Percentiles rank a stretch among this genome's conserved stretches.
These are phyloP conservation scores for Eudemis profundana DNA, from an alignment of 2,888 invertebrate species.

Conservation along the genomic window DNA sequence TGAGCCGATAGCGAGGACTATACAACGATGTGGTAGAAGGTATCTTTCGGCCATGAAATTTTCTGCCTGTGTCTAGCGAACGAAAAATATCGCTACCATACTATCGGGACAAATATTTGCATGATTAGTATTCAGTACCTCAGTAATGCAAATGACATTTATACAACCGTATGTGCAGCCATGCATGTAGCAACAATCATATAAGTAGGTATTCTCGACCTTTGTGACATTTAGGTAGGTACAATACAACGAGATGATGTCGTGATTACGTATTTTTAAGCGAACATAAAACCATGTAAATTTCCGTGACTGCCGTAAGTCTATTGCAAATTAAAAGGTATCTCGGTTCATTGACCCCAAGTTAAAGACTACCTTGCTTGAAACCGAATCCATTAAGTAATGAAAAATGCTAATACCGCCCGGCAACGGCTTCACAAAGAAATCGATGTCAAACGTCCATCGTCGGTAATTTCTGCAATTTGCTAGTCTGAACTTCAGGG, in stretches of 20 bases:
- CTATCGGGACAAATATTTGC: background rate
- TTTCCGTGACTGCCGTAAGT: conserved; percentile 14
- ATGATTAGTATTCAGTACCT: background rate
- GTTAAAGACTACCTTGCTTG: conserved; percentile 26
- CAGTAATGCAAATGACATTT: background rate
- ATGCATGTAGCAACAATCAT: background rate
- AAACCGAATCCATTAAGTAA: conserved; percentile 37
- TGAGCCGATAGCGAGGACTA: too few relatives aligned
- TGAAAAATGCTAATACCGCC: conserved; percentile 39
- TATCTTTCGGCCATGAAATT: too few relatives aligned
- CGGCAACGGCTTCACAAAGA: conserved; percentile 22
- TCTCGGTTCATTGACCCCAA: conserved; percentile 22
- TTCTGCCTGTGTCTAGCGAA: background rate
- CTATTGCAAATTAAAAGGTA: conserved; percentile 23
- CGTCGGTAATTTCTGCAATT: conserved; percentile 37
- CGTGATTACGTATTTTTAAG: background rate
- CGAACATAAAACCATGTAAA: conserved; percentile 6
- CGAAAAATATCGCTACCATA: background rate
- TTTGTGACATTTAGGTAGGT: background rate
- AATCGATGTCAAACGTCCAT: conserved; percentile 38
- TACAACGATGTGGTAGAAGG: too few relatives aligned
- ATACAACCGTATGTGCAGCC: conserved; percentile 1
- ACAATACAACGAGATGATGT: background rate
- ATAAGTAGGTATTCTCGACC: background rate
- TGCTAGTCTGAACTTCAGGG: conserved; percentile 31